These are phyloP conservation scores for Proterorhinus semilunaris DNA, from an alignment of 2,113 vertebrate genomes.

Conservation along the genomic window DNA sequence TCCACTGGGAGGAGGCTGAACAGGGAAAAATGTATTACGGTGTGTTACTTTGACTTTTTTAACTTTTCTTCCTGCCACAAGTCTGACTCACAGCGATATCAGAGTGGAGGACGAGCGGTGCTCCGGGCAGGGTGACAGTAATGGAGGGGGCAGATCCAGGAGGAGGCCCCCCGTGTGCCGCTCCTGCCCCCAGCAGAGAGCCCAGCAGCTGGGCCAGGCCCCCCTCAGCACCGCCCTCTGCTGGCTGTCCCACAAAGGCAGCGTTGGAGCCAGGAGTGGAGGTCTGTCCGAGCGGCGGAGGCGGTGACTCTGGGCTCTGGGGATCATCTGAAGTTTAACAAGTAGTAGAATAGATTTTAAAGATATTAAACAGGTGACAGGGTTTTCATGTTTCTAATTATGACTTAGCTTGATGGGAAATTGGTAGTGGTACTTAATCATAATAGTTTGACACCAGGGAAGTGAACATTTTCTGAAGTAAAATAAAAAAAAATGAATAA, in stretches of 20 bases:
- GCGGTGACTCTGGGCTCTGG: constrained; percentile 43
- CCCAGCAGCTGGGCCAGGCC: constrained; percentile 76
- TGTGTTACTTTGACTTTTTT: no score
- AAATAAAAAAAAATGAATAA: no score
- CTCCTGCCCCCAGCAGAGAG: constrained; percentile 78
- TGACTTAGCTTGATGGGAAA: no score
- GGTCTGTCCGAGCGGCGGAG: constrained; percentile 67
- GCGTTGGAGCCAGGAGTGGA: constrained; percentile 76
- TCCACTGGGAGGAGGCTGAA: constrained; percentile 36
- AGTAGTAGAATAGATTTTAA: no score
- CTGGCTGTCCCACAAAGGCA: constrained; percentile 57
- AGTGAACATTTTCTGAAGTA: no score
- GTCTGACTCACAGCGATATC: constrained; percentile 74
- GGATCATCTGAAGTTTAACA: constrained; percentile 47
- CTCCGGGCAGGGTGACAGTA: constrained; percentile 81
- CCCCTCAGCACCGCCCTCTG: constrained; percentile 51
- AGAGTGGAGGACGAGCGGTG: constrained; percentile 81
- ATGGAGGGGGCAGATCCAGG: constrained; percentile 76
- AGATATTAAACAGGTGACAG: no score
- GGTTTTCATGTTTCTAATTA: no score
- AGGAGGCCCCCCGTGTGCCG: constrained; percentile 51
- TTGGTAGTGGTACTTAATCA: no score
- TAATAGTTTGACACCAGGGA: no score
- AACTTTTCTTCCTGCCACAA: no score
- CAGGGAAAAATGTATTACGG: constrained; percentile 14